phyloP scores from a whole-genome alignment of 2,113 vertebrate genomes.

The Nesoenas mayeri region DNA sequence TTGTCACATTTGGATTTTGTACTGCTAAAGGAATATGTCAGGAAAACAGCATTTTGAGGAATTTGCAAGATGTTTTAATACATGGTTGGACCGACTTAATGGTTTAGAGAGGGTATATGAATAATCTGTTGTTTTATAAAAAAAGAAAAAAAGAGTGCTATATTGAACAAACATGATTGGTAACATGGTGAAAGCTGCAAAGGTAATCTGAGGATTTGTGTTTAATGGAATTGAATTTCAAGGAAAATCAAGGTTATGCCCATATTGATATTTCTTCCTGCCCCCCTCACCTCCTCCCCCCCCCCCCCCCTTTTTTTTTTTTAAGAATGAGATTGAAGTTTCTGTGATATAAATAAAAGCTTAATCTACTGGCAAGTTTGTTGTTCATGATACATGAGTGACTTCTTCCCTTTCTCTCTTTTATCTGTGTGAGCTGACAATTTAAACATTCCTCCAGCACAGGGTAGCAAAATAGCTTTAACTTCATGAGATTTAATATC shows the following conservation, averaged over 20 bases:
- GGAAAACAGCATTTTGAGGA: conserved; percentile 7
- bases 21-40: not conserved
- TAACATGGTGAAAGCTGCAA: not conserved
- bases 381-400: not conserved
- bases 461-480: not conserved
- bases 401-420: not conserved
- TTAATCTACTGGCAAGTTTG: not conserved
- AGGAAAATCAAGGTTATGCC: conserved; percentile 17
- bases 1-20: conserved; percentile 20
- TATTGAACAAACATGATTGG: not conserved
- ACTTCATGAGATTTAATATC: not conserved
- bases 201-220: conserved; percentile 23
- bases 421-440: not conserved
- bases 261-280: not conserved
- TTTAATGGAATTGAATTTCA: conserved; percentile 35
- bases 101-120: not conserved
- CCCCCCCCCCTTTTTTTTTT: not conserved
- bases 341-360: not conserved
- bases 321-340: not conserved
- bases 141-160: not conserved
- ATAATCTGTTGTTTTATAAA: conserved; percentile 2
- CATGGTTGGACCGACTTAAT: not conserved
- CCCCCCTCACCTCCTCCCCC: rapidly evolving
- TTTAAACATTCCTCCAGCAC: not conserved
- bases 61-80: not conserved